phyloP scores from a whole-genome alignment of 2,797 vertebrate species.

The Epinephelus malabaricus region DNA sequence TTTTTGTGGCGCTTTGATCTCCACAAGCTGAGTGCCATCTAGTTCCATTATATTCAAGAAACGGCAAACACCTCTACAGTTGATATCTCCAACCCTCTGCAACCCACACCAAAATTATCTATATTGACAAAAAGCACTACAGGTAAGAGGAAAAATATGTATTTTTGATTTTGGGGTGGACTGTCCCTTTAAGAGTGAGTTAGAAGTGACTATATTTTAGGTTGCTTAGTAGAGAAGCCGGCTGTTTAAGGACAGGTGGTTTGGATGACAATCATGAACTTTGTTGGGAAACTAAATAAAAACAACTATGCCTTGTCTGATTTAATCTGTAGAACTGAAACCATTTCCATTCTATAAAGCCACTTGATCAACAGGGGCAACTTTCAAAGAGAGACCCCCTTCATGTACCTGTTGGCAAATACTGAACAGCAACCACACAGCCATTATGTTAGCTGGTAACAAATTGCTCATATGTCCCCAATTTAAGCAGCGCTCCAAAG shows the following conservation, averaged over 20 bases:
- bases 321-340: conserved; percentile 61
- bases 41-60: too few species aligned
- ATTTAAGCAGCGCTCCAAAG: conserved; percentile 73
- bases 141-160: too few species aligned
- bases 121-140: too few species aligned
- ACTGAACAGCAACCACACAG: conserved; percentile 75
- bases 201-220: neutral
- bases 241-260: conserved; percentile 49
- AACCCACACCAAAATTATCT: too few species aligned
- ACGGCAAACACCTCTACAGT: too few species aligned
- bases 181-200: neutral
- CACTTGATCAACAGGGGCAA: conserved; percentile 51
- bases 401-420: conserved; percentile 79
- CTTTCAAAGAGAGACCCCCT: conserved; percentile 74
- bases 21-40: too few species aligned
- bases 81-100: too few species aligned
- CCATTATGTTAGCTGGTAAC: conserved; percentile 82
- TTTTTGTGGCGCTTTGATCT: too few species aligned
- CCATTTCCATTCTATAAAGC: conserved; percentile 61
- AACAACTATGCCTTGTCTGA: conserved; percentile 30
- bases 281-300: neutral
- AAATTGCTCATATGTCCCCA: conserved; percentile 84
- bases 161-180: too few species aligned
- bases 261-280: conserved; percentile 18
- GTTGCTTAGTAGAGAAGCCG: neutral